These are phyloP conservation scores for Hippocampus kuda DNA, from an alignment of 2,797 vertebrate genomes.

Conservation along the genomic window DNA sequence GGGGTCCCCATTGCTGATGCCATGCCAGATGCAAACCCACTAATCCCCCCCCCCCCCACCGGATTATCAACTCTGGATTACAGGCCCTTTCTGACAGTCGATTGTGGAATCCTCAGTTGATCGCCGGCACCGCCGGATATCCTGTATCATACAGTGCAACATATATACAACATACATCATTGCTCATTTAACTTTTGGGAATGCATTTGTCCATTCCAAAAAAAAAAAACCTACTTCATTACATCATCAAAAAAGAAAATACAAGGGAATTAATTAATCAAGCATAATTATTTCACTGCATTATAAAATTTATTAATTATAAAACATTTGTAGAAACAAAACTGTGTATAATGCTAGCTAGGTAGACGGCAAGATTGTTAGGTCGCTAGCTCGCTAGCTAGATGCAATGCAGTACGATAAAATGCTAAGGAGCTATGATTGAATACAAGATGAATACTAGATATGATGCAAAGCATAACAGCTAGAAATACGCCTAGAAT, in stretches of 20 bases:
- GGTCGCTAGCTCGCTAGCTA: too few relatives aligned
- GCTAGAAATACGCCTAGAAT: too few relatives aligned
- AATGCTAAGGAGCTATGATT: too few relatives aligned
- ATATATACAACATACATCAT: slow-evolving; percentile 10
- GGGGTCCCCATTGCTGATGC: slow-evolving; percentile 45
- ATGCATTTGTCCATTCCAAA: not conserved
- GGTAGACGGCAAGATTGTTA: too few relatives aligned
- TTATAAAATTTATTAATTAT: too few relatives aligned
- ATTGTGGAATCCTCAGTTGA: slow-evolving; percentile 48
- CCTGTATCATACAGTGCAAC: not conserved
- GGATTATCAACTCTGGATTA: slow-evolving; percentile 72
- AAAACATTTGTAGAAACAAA: too few relatives aligned
- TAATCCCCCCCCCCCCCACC: slow-evolving; percentile 49
- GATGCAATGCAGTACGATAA: too few relatives aligned
- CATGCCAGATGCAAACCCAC: slow-evolving; percentile 65
- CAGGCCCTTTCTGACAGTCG: slow-evolving; percentile 50
- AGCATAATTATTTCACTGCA: not conserved
- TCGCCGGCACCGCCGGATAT: slow-evolving; percentile 6
- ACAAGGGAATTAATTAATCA: not conserved
- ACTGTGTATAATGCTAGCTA: too few relatives aligned
- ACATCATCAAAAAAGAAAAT: not conserved
- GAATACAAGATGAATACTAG: too few relatives aligned
- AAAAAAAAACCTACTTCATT: not conserved
- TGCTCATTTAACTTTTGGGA: not conserved
- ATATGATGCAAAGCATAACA: too few relatives aligned